A percentile compares a stretch with the other conserved stretches of the same genome.
These are phyloP conservation scores for Guaruba guarouba DNA, from an alignment of 2,113 vertebrate genomes.

Conservation along the genomic window DNA sequence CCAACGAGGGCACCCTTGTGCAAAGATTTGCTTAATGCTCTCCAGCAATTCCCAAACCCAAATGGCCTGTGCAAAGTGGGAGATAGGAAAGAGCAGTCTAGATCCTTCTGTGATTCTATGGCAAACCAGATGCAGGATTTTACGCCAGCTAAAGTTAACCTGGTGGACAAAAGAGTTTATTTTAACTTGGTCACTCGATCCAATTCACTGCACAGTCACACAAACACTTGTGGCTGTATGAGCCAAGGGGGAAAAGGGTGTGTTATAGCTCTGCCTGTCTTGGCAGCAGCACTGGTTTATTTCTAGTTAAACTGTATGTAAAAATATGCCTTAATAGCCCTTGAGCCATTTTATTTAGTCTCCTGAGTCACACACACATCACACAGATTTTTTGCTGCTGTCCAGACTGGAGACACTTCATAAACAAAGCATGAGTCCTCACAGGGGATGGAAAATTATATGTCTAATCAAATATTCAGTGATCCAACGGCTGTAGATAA, in stretches of 20 bases:
- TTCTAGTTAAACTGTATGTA: conserved; percentile 55
- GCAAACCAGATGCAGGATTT: conserved; percentile 17
- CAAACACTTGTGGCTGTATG: conserved; percentile 11
- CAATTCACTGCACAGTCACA: conserved; percentile 37
- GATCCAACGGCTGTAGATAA: neutral
- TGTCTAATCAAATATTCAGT: neutral
- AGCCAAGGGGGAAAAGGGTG: conserved; percentile 55
- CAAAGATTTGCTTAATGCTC: neutral
- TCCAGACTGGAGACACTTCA: conserved; percentile 46
- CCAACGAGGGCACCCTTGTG: accelerated
- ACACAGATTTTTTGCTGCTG: conserved; percentile 41
- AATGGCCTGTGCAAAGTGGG: neutral
- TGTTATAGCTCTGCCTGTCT: conserved; percentile 28
- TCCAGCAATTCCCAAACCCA: neutral
- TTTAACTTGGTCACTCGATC: conserved; percentile 45
- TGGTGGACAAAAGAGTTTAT: conserved; percentile 44
- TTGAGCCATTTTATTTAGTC: conserved; percentile 51
- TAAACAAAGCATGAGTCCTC: conserved; percentile 26
- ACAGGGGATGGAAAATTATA: neutral
- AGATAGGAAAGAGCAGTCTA: neutral
- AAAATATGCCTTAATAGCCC: conserved; percentile 31
- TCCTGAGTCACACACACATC: conserved; percentile 47
- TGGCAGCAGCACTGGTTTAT: conserved; percentile 54
- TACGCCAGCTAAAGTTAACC: conserved; percentile 24
- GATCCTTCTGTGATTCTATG: neutral